Base-by-base conservation (phyloP, 64 coral and sea anemone species). In the Acropora yongei region DNA sequence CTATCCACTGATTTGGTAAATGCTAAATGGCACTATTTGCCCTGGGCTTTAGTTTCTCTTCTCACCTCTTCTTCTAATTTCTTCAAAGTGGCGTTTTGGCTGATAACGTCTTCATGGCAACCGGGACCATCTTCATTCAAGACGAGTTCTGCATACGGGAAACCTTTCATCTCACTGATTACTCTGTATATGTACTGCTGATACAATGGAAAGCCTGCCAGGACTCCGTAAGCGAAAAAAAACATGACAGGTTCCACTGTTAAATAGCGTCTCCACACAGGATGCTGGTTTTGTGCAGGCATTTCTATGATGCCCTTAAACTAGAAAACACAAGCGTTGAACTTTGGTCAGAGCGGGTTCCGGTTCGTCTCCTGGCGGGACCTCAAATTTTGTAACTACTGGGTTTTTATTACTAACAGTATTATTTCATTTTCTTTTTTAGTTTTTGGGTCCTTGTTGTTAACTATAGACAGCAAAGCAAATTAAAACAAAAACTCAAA, bases 191-290 rank as follows among this genome's bases (percentile, higher is more conserved):
- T 73, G 30, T 94, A 99, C 67, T 99, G 97, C 19, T 91, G 78
- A 49, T 90, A 93, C 7, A 93, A 67, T 1, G 97, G 97, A 8
- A 87, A 44, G 40, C 88, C 78, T 72, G 93, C 96, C 20, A 99
- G 66, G 42, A 96, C 40, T 30, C 97, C 97, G 19, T 86, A 99
- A 6, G 97, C 94, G 47, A 92, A 99, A 20, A 99, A 86, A 75
- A 99, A 94, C 16, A 99, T 93, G 1, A 98, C 97, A 58, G 97
- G 97, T 58, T 98, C 97, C 20, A 95, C 94, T 10, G 91, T 98
- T 16, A 96, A 72, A 8, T 94, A 73, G 43, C 77, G 69, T 58
- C 68, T 93, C 95, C 92, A 97, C 41, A 72, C 51, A 0, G 93
- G 41, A 77, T 49, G 89, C 13, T 53, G 20, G 76, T 50, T 66